phyloP scores from a whole-genome alignment of 2,797 vertebrate genomes.

The Aphelocoma californica region DNA sequence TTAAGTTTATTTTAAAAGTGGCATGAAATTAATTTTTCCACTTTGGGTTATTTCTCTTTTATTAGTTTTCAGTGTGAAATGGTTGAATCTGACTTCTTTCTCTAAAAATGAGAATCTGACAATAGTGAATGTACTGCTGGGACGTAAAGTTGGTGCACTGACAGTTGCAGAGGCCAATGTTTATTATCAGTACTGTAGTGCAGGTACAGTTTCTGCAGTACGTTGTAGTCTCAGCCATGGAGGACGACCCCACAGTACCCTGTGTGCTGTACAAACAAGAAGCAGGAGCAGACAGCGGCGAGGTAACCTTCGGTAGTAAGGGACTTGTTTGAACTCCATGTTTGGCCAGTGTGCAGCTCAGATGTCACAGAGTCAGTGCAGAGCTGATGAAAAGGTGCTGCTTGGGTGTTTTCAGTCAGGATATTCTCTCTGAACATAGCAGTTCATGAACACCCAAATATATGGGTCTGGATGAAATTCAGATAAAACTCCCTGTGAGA shows the following conservation, averaged over 20 bases:
- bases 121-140: neutral
- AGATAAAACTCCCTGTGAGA: neutral
- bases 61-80: conserved; percentile 9
- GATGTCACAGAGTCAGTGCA: neutral
- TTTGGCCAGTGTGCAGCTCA: neutral
- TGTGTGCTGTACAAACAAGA: neutral
- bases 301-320: fast-evolving
- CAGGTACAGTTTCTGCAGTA: neutral
- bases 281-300: fast-evolving
- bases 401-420: neutral
- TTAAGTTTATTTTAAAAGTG: conserved; percentile 27
- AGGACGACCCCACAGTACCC: neutral
- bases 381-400: neutral
- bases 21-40: conserved; percentile 41
- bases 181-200: neutral
- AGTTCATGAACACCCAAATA: neutral
- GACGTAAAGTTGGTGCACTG: neutral
- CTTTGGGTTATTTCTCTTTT: conserved; percentile 4
- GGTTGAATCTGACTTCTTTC: neutral
- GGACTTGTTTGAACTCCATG: neutral
- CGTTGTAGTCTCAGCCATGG: neutral
- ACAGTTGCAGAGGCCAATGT: neutral
- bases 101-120: neutral
- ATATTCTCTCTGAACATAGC: neutral
- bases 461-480: neutral